Conservation (phyloP, 53 echinoderm and acorn worm genomes). For the Mesocentrotus franciscanus region DNA sequence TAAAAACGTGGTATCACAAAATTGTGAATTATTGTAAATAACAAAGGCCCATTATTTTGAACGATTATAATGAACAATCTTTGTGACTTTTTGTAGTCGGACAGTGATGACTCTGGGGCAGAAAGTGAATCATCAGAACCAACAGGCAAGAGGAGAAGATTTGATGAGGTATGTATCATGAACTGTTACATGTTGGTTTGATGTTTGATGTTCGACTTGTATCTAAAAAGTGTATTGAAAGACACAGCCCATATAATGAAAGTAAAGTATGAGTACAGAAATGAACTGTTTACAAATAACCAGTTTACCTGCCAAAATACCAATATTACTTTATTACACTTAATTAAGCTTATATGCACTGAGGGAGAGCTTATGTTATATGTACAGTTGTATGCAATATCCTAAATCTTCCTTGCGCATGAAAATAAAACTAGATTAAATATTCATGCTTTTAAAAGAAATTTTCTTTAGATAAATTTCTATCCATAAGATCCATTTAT, state of each 20-base stretch:
- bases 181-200: neutral
- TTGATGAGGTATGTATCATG: conserved; percentile 80
- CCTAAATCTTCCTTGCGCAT: neutral
- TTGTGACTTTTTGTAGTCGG: conserved; percentile 70
- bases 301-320: neutral
- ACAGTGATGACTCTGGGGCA: conserved; percentile 90
- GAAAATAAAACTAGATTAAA: neutral
- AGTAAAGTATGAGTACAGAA: neutral
- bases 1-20: too few relatives aligned
- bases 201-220: neutral
- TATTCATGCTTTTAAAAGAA: neutral
- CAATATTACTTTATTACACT: neutral
- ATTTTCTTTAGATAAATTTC: neutral
- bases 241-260: neutral
- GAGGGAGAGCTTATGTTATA: neutral
- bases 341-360: neutral
- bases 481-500: neutral
- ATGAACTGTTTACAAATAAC: too few relatives aligned
- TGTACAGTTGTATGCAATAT: too few relatives aligned
- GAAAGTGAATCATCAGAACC: conserved; percentile 86
- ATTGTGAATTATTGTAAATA: too few relatives aligned
- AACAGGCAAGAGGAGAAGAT: conserved; percentile 88
- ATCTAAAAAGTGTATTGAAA: neutral
- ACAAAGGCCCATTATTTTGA: neutral
- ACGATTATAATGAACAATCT: neutral